These are phyloP conservation scores for Scaptomyza parva DNA, from an alignment of 2,888 invertebrate species.

Conservation along the genomic window DNA sequence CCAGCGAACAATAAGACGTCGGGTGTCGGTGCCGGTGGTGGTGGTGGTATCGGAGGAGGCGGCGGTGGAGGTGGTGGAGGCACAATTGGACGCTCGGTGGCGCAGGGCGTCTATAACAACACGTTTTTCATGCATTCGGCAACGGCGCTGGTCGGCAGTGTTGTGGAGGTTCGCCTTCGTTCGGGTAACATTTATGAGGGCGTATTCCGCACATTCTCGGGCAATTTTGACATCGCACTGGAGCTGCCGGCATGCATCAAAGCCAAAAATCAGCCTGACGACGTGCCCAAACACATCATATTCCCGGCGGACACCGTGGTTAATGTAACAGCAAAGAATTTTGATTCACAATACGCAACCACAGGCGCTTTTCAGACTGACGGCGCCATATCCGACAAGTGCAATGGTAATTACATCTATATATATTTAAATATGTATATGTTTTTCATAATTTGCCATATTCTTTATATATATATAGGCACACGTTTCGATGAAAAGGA, in stretches of 20 bases:
- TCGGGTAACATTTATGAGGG: slow-evolving; percentile 95
- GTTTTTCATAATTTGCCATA: too few species aligned
- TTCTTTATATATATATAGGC: slow-evolving; percentile 64
- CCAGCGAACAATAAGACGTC: slow-evolving; percentile 85
- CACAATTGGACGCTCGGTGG: slow-evolving; percentile 86
- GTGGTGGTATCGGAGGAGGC: slow-evolving; percentile 32
- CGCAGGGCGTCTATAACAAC: slow-evolving; percentile 96
- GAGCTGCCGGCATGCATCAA: slow-evolving; percentile 92
- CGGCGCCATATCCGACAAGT: slow-evolving; percentile 92
- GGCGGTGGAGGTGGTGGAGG: slow-evolving; percentile 31
- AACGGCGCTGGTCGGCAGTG: slow-evolving; percentile 93
- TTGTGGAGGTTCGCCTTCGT: slow-evolving; percentile 92
- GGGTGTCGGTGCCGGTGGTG: slow-evolving; percentile 45
- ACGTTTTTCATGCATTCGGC: slow-evolving; percentile 95
- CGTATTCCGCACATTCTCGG: slow-evolving; percentile 94
- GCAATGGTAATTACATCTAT: slow-evolving; percentile 87
- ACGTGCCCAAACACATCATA: slow-evolving; percentile 85
- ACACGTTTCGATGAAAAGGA: slow-evolving; percentile 87
- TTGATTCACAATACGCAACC: slow-evolving; percentile 95
- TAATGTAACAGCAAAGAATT: slow-evolving; percentile 92
- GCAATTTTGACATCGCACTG: slow-evolving; percentile 94
- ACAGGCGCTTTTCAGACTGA: slow-evolving; percentile 96
- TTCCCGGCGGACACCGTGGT: slow-evolving; percentile 94
- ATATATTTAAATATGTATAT: not conserved
- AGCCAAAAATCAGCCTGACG: slow-evolving; percentile 81